Evolutionary conservation across 2,888 invertebrate genomes (phyloP).

Genomic region (Eremobia ochroleuca): DNA sequence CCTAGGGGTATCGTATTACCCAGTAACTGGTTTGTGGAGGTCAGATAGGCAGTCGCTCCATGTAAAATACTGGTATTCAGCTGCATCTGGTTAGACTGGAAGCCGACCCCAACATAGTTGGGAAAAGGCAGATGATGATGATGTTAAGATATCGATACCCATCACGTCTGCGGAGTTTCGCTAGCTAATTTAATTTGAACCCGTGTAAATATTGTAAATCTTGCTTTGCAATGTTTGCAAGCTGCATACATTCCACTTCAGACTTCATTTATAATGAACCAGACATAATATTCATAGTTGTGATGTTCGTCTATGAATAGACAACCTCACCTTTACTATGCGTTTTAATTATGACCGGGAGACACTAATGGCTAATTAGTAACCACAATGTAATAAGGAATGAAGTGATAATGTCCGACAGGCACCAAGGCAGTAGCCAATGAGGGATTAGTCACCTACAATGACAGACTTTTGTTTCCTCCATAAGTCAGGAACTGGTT

Average conservation of each 20-base stretch:
- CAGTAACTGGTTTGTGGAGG: too few species aligned
- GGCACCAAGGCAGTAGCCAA: conserved; percentile 28
- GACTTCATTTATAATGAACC: too few species aligned
- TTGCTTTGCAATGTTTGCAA: neutral
- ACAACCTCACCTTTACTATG: conserved; percentile 41
- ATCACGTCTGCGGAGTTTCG: too few species aligned
- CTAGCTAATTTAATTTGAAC: too few species aligned
- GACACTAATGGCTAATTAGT: conserved; percentile 48
- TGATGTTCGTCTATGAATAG: conserved; percentile 29
- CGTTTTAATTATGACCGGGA: conserved; percentile 35
- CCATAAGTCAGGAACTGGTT: neutral
- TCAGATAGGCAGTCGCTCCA: too few species aligned
- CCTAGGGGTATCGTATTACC: too few species aligned
- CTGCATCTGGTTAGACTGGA: too few species aligned
- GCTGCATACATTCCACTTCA: neutral
- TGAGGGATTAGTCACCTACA: conserved; percentile 16
- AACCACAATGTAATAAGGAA: conserved; percentile 49
- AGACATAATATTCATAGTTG: conserved; percentile 35
- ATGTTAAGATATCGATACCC: too few species aligned
- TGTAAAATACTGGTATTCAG: too few species aligned
- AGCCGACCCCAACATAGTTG: too few species aligned
- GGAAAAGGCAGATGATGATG: too few species aligned
- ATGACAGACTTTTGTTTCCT: neutral
- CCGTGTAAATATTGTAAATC: neutral
- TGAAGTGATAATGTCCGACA: conserved; percentile 45